Evolutionary conservation across 2,888 invertebrate species (phyloP).

Genomic region (Dendrolimus houi): DNA sequence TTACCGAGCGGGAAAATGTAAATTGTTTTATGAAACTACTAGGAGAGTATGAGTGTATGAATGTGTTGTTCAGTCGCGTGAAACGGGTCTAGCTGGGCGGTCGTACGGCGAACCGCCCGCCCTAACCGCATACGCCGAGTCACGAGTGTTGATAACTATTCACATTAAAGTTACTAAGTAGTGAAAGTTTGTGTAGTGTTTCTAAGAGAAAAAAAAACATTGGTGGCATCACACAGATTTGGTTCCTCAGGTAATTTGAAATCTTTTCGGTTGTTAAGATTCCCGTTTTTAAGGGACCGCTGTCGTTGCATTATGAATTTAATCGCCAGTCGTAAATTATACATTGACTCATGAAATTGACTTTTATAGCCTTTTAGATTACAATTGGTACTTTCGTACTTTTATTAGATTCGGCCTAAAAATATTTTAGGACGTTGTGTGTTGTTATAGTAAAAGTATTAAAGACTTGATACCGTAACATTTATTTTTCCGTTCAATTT

Average conservation of each 20-base stretch:
- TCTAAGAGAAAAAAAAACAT: conserved; percentile 6
- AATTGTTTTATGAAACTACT: not conserved
- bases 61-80: conserved; percentile 27
- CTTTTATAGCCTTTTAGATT: not conserved
- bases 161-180: conserved; percentile 1
- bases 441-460: too few relatives aligned
- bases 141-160: conserved; percentile 12
- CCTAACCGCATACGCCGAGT: conserved; percentile 17
- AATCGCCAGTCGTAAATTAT: conserved; percentile 12
- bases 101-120: conserved; percentile 41
- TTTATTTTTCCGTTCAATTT: too few relatives aligned
- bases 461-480: too few relatives aligned
- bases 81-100: conserved; percentile 28
- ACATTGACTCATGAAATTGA: conserved; percentile 8
- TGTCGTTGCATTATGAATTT: conserved; percentile 12
- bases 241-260: conserved; percentile 26
- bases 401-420: not conserved
- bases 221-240: conserved; percentile 20
- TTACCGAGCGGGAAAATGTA: not conserved
- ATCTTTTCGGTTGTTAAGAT: not conserved
- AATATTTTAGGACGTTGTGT: not conserved
- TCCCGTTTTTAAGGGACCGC: conserved; percentile 10
- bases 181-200: conserved; percentile 13
- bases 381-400: not conserved
- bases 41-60: not conserved